These are phyloP conservation scores for Argyrosomus japonicus DNA, from an alignment of 2,113 vertebrate species.

Conservation along the genomic window DNA sequence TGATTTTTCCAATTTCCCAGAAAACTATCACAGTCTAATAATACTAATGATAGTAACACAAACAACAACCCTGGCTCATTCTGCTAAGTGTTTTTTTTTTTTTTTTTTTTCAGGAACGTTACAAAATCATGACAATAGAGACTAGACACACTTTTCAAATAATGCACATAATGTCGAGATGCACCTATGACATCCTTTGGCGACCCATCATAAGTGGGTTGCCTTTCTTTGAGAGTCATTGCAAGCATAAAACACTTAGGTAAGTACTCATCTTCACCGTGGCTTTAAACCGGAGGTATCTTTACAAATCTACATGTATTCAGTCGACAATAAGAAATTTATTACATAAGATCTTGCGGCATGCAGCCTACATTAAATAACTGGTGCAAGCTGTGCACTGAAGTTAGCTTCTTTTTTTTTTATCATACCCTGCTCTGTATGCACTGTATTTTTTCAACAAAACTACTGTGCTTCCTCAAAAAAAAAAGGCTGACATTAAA, in stretches of 20 bases:
- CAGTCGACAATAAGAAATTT: slow-evolving; percentile 35
- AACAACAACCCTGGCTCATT: not conserved
- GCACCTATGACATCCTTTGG: slow-evolving; percentile 30
- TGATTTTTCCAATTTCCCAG: not conserved
- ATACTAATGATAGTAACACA: slow-evolving; percentile 1
- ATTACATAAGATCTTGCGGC: slow-evolving; percentile 42
- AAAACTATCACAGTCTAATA: slow-evolving; percentile 14
- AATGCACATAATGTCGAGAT: slow-evolving; percentile 30
- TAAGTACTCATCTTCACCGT: not conserved
- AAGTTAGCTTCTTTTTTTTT: slow-evolving; percentile 10
- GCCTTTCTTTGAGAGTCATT: slow-evolving; percentile 32
- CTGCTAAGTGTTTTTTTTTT: not conserved
- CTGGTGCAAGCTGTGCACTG: slow-evolving; percentile 18
- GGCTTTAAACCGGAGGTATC: slow-evolving; percentile 23
- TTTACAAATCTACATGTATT: slow-evolving; percentile 60
- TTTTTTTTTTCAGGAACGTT: not conserved
- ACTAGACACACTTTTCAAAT: slow-evolving; percentile 26
- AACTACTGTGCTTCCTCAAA: slow-evolving; percentile 23
- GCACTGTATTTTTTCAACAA: slow-evolving; percentile 4
- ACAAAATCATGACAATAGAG: slow-evolving; percentile 15
- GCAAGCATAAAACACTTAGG: slow-evolving; percentile 23
- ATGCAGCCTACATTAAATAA: slow-evolving; percentile 42
- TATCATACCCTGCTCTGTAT: slow-evolving; percentile 33
- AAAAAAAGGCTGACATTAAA: slow-evolving; percentile 32
- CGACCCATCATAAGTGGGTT: slow-evolving; percentile 11